These are phyloP conservation scores for Himalopsyche kuldschensis DNA, from an alignment of 2,888 invertebrate genomes.

Conservation along the genomic window DNA sequence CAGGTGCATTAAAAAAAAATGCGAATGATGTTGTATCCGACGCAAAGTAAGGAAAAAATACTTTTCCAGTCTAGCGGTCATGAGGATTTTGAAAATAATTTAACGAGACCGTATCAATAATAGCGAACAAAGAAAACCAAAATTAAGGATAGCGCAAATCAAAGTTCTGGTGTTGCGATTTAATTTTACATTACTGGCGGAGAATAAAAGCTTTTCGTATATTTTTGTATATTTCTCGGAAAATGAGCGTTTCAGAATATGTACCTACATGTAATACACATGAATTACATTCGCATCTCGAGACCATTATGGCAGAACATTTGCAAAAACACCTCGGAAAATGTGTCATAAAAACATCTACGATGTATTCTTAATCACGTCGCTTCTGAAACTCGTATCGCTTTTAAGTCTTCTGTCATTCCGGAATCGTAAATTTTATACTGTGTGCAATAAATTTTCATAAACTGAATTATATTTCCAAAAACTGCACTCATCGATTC, in stretches of 20 bases:
- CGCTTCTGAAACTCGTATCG: not conserved
- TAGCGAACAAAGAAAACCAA: too few species aligned
- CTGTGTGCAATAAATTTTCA: not conserved
- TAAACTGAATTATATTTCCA: too few species aligned
- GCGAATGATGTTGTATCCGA: too few species aligned
- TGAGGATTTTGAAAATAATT: too few species aligned
- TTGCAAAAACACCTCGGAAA: not conserved
- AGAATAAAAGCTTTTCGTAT: not conserved
- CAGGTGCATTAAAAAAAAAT: too few species aligned
- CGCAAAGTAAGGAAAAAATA: too few species aligned
- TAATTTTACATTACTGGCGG: not conserved
- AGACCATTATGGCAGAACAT: not conserved
- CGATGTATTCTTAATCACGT: not conserved
- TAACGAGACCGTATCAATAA: too few species aligned
- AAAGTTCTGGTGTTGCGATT: too few species aligned
- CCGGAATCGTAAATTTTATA: not conserved
- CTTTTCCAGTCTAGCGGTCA: too few species aligned
- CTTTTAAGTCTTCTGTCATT: not conserved
- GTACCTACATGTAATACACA: not conserved
- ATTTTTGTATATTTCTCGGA: not conserved
- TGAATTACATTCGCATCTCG: not conserved
- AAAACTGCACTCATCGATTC: too few species aligned
- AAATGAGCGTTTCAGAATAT: not conserved
- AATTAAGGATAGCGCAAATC: too few species aligned
- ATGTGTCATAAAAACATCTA: not conserved